phyloP scores from a whole-genome alignment of 2,888 invertebrate genomes.

The Tetranychus piercei region DNA sequence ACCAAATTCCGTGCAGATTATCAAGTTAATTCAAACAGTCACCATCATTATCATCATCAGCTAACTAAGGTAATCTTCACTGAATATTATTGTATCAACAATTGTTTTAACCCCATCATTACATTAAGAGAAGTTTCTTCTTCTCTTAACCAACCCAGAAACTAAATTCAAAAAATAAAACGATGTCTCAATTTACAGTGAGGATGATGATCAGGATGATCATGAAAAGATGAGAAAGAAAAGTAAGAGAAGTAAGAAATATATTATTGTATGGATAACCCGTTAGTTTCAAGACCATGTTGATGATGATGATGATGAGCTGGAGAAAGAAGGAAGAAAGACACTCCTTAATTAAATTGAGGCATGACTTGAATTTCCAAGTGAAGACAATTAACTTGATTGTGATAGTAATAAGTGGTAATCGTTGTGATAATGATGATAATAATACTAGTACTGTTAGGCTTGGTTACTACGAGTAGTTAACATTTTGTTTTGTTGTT shows the following conservation, averaged over 20 bases:
- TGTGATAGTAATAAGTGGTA: background rate
- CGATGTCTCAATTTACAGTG: background rate
- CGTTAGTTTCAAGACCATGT: background rate
- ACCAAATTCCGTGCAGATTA: background rate
- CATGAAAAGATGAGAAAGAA: background rate
- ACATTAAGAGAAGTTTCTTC: background rate
- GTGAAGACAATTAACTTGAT: background rate
- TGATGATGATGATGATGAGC: slow-evolving; percentile 5
- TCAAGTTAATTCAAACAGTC: background rate
- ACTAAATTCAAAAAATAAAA: background rate
- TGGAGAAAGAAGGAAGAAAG: background rate
- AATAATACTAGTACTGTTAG: too few relatives aligned
- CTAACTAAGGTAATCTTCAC: background rate
- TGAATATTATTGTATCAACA: background rate
- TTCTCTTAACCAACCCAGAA: background rate
- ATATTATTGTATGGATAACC: background rate
- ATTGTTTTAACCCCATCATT: background rate
- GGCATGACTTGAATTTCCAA: background rate
- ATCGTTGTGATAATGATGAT: background rate
- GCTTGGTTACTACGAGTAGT: too few relatives aligned
- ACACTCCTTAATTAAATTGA: background rate
- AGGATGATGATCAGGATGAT: background rate
- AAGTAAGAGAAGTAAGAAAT: background rate
- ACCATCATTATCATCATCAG: background rate
- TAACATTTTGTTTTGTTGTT: too few relatives aligned